These are phyloP conservation scores for Orthosia incerta DNA, from an alignment of 2,888 invertebrate genomes.

Conservation along the genomic window DNA sequence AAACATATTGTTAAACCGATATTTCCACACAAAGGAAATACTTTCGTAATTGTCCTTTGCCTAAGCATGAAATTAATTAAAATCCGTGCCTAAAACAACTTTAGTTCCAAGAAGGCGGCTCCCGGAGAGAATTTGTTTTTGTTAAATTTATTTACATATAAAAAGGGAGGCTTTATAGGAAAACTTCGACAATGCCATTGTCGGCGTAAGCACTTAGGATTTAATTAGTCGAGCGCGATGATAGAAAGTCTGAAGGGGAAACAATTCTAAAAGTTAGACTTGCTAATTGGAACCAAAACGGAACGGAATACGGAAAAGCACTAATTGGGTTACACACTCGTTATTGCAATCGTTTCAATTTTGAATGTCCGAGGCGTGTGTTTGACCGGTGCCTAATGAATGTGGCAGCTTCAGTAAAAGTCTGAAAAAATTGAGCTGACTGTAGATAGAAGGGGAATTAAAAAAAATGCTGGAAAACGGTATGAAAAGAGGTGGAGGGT, in stretches of 20 bases:
- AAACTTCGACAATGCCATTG: background rate
- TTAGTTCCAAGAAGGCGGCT: background rate
- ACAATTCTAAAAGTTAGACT: conserved; percentile 17
- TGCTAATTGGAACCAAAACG: conserved; percentile 17
- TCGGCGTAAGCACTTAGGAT: background rate
- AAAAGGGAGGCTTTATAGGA: background rate
- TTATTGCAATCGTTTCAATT: background rate
- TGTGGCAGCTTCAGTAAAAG: background rate
- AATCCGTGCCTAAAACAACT: background rate
- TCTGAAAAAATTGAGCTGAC: background rate
- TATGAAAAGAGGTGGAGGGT: background rate
- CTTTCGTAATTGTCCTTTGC: background rate
- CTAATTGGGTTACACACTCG: conserved; percentile 3
- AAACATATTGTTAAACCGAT: background rate
- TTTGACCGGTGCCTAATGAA: background rate
- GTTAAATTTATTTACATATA: background rate
- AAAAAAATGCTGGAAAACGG: background rate
- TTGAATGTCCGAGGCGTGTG: background rate
- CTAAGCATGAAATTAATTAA: background rate
- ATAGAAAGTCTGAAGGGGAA: conserved; percentile 5
- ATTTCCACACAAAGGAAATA: background rate
- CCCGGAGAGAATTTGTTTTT: background rate
- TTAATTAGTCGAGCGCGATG: conserved; percentile 1
- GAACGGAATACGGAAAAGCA: conserved; percentile 30
- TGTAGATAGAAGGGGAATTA: background rate